Percentiles rank a stretch among this genome's conserved stretches.
Conservation (phyloP, 2,888 invertebrate genomes). For the Neoascia interrupta region DNA sequence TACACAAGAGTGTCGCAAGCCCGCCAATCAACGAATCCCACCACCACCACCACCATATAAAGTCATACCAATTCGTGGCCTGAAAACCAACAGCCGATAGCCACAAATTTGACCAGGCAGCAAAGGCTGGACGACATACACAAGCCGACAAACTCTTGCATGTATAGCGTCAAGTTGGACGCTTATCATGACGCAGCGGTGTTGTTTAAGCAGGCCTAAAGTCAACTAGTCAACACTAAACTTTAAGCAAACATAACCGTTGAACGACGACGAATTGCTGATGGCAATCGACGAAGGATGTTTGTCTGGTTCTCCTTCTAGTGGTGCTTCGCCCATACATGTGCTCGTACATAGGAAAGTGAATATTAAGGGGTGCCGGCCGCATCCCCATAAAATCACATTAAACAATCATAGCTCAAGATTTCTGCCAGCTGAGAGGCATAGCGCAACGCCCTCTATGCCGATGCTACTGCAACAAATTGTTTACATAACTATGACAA, state of each 20-base stretch:
- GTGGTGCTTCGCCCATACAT: constrained; percentile 16
- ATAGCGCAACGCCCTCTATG: constrained; percentile 46
- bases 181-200: constrained; percentile 68
- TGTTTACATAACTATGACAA: constrained; percentile 71
- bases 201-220: constrained; percentile 67
- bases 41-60: neutral
- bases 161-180: constrained; percentile 46
- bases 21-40: constrained; percentile 42
- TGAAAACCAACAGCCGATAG: constrained; percentile 61
- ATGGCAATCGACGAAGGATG: constrained; percentile 67
- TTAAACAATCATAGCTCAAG: constrained; percentile 69
- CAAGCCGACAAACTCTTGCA: constrained; percentile 52
- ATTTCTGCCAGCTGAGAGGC: constrained; percentile 47
- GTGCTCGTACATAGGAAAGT: constrained; percentile 7
- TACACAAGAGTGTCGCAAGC: constrained; percentile 3
- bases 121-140: constrained; percentile 32
- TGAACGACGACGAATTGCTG: constrained; percentile 45
- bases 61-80: neutral
- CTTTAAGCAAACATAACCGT: constrained; percentile 64
- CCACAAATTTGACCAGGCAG: constrained; percentile 64
- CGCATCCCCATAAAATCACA: constrained; percentile 65
- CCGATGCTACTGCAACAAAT: constrained; percentile 32
- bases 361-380: constrained; percentile 30
- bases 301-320: constrained; percentile 56
- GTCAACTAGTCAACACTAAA: constrained; percentile 69